Evolutionary conservation across 1,140 invertebrate species (phyloP).

Genomic region (Zophobas atratus): DNA sequence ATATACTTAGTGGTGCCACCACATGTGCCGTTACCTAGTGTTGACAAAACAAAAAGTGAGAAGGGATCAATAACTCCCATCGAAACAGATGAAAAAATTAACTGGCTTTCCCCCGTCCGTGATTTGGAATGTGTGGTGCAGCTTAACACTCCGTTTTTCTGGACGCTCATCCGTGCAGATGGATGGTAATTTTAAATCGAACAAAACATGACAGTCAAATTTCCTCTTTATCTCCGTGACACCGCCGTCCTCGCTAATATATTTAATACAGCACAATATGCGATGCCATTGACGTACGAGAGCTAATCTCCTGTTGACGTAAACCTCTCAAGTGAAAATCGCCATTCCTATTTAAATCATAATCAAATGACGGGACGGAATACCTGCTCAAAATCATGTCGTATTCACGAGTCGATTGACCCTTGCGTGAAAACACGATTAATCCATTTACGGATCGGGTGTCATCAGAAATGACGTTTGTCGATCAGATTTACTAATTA

Average conservation of each 20-base stretch:
- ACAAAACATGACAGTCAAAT: slow-evolving; percentile 49
- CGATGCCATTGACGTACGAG: slow-evolving; percentile 43
- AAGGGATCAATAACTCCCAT: too few species aligned
- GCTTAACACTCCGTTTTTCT: slow-evolving; percentile 31
- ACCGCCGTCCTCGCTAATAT: slow-evolving; percentile 43
- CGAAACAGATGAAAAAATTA: too few species aligned
- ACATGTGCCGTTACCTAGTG: too few species aligned
- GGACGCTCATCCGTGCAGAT: slow-evolving; percentile 11
- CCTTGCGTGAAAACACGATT: background rate
- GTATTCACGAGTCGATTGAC: too few species aligned
- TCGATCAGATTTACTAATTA: too few species aligned
- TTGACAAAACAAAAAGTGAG: too few species aligned
- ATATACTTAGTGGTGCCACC: too few species aligned
- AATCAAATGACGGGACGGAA: too few species aligned
- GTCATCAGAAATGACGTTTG: too few species aligned
- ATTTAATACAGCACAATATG: slow-evolving; percentile 42
- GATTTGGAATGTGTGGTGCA: slow-evolving; percentile 1
- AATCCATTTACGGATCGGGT: background rate
- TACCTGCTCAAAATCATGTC: too few species aligned
- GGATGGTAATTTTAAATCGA: slow-evolving; percentile 48
- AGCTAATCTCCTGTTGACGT: slow-evolving; percentile 55
- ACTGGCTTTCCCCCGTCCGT: background rate
- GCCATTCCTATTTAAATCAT: too few species aligned
- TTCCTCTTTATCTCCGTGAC: slow-evolving; percentile 50
- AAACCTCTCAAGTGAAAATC: too few species aligned